Base-by-base conservation (phyloP, 2,888 invertebrate genomes). In the Abrostola tripartita region DNA sequence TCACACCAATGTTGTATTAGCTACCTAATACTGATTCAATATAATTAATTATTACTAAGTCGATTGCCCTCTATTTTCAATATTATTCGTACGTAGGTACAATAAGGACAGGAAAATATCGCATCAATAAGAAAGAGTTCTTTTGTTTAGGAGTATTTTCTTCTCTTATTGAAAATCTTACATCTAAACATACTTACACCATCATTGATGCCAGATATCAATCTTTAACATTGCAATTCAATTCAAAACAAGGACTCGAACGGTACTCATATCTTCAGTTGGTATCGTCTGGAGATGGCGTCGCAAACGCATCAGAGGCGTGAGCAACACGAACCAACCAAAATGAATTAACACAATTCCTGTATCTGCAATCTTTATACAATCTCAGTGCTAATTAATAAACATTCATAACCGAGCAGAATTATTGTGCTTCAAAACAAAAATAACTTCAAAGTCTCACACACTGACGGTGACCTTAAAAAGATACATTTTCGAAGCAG, bases 361-460 rank as follows among this genome's bases (percentile, higher is more conserved):
- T 69, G 58, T 52, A 69, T 72, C 57, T 41, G n/a, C 37, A 44
- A 72, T 68, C 74, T 58, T 38, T 52, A 47, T 47, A 38, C 24
- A 54, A 35, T 14, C 37, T 38, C 44, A 41, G n/a, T n/a, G n/a
- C 49, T 55, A 35, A 74, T 60, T 65, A 59, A 44, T 55, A 59
- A 57, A n/a, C 56, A 37, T 41, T 61, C 38, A 47, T 54, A 62
- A 49, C 52, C 37, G 63, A 41, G 60, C 68, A 57, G 44, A 66
- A 51, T 24, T 2, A 24, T 58, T 36, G 41, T 41, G n/a, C 35
- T 68, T 53, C 40, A 36, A 37, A 14, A 9, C 57, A 37, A 51
- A 65, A 73, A 75, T 67, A 71, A 57, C 71, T 71, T 73, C 70
- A 71, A 80, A 67, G 67, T 40, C 24, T 6, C 35, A 62, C 24